These are phyloP conservation scores for Lagenorhynchus albirostris DNA, from an alignment of 2,113 vertebrate genomes.

Conservation along the genomic window DNA sequence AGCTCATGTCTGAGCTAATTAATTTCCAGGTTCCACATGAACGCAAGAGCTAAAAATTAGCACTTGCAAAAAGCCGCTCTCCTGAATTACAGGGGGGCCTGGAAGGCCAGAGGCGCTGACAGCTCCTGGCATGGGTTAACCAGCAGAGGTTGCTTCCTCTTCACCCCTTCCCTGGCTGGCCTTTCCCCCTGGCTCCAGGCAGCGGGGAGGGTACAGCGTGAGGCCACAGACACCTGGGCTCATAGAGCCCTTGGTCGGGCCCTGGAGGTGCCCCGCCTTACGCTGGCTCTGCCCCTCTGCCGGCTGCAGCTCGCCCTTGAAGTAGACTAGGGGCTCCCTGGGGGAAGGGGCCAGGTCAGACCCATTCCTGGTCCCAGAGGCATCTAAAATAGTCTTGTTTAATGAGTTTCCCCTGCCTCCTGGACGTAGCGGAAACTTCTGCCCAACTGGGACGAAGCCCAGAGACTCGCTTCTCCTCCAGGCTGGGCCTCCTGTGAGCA, in stretches of 20 bases:
- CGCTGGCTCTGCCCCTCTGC: accelerated
- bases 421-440: background rate
- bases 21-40: slow-evolving; percentile 50
- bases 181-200: accelerated
- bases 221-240: background rate
- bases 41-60: slow-evolving; percentile 3
- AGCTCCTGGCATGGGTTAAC: background rate
- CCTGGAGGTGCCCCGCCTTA: accelerated
- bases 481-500: background rate
- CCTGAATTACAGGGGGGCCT: background rate
- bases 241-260: accelerated
- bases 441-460: background rate
- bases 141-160: background rate
- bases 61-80: background rate
- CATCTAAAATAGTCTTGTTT: background rate
- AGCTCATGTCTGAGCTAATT: slow-evolving; percentile 36
- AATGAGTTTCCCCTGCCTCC: background rate
- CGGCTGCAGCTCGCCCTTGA: background rate
- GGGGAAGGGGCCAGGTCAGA: no score
- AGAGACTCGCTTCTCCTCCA: background rate
- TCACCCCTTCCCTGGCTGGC: background rate
- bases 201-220: background rate
- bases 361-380: background rate
- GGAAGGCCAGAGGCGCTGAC: background rate
- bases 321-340: background rate